Evolutionary conservation across 2,113 vertebrate genomes (phyloP), one percentile per base, ranked within the genome.

Genomic region (Numenius arquata): DNA sequence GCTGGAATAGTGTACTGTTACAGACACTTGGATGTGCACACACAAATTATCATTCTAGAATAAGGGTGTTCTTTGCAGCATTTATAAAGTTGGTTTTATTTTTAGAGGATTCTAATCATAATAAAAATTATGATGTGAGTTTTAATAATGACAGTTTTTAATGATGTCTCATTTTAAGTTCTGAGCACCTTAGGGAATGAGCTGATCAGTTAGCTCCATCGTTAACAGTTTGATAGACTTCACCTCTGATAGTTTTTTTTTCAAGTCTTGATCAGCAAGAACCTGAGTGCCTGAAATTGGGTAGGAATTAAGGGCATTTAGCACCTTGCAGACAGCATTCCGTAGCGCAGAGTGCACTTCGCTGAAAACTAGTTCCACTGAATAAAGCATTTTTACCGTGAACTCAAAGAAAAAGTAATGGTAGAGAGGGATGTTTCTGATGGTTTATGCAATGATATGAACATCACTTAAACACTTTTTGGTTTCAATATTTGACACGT

Each of bases 401-500:
- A 88, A 58, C 43, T 67, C 29, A 19, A 62, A 73, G 47, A 75
- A 67, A 22, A 74, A 48, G 59, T 85, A 20, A 43, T 19, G 32
- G 36, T 36, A 94, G 94, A 77, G 50, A 96, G 88, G 61, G 75
- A 36, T 89, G 29, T 94, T 96, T 89, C 94, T 95, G 38, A 73
- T 61, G 45, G 68, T 97, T 97, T 93, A 21, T 96, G 85, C 91
- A 92, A 95, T 94, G 58, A 92, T 92, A 45, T 79, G 96, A 85
- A 56, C 89, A 89, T 96, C 96, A 89, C 74, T 82, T 90, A 95
- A 96, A 92, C 63, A 65, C 55, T 94, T 96, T 75, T 85, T 94
- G 86, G 92, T 91, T 95, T 95, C 48, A 74, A 61, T 83, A 53
- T 97, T 96, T 97, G 96, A 95, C 88, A 83, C 94, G 10, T 96